A percentile compares a stretch with the other conserved stretches of the same genome.
phyloP scores from a whole-genome alignment of 2,797 vertebrate species.

The Lithobates sylvaticus region DNA sequence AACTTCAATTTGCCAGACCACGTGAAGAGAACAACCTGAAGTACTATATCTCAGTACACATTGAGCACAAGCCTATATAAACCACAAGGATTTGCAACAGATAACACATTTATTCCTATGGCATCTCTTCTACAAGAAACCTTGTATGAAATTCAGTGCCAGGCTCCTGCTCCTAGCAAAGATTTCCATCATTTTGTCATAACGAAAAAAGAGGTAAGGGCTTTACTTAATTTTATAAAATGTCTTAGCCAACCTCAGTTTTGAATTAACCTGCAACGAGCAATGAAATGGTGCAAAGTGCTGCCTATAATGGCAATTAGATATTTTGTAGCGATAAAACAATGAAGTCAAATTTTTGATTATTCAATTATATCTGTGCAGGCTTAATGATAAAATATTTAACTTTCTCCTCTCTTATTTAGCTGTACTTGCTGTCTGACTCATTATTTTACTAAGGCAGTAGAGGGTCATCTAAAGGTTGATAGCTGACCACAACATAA shows the following conservation, averaged over 20 bases:
- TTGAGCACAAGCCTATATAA: neutral
- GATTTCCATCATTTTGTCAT: conserved; percentile 63
- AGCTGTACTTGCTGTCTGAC: too few relatives aligned
- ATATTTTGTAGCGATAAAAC: too few relatives aligned
- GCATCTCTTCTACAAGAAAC: conserved; percentile 60
- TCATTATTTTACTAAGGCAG: too few relatives aligned
- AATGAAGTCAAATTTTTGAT: too few relatives aligned
- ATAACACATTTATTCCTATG: conserved; percentile 14
- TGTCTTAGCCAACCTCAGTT: neutral
- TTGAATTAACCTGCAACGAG: neutral
- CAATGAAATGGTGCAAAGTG: too few relatives aligned
- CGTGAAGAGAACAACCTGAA: conserved; percentile 3
- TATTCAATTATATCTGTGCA: too few relatives aligned
- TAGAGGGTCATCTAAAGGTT: too few relatives aligned
- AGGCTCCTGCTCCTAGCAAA: conserved; percentile 63
- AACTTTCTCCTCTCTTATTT: too few relatives aligned
- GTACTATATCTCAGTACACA: neutral
- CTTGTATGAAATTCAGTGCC: conserved; percentile 53
- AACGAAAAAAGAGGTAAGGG: conserved; percentile 62
- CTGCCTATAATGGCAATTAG: too few relatives aligned
- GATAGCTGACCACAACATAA: too few relatives aligned
- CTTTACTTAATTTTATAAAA: neutral
- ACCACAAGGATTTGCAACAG: neutral
- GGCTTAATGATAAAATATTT: too few relatives aligned
- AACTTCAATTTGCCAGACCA: neutral